These are phyloP conservation scores for Centropus bengalensis DNA, from an alignment of 2,113 vertebrate species.

Conservation along the genomic window DNA sequence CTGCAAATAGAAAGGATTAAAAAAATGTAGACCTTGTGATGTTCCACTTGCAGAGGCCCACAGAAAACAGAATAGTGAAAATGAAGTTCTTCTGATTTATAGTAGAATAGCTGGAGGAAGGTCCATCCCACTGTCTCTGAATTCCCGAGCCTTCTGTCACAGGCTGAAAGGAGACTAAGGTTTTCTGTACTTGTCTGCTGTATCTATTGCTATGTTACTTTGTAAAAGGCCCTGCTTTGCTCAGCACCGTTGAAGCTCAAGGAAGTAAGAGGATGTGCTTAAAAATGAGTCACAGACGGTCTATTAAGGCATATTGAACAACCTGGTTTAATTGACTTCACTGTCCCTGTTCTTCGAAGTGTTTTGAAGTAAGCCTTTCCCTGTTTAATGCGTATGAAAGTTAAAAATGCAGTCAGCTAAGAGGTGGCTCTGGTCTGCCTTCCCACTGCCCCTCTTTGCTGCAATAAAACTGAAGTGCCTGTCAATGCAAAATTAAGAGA, in stretches of 20 bases:
- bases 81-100: not conserved
- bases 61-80: not conserved
- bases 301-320: not conserved
- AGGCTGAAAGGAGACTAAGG: not conserved
- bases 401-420: not conserved
- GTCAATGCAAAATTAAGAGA: conserved; percentile 21
- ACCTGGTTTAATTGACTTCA: not conserved
- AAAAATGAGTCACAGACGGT: not conserved
- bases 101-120: not conserved
- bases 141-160: not conserved
- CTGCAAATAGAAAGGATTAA: not conserved
- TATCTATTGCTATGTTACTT: not conserved
- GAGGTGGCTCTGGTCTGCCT: not conserved
- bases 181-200: not conserved
- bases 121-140: not conserved
- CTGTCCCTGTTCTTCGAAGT: not conserved
- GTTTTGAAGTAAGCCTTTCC: not conserved
- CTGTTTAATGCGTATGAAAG: not conserved
- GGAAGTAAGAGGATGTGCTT: not conserved
- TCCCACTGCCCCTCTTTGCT: not conserved
- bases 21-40: not conserved
- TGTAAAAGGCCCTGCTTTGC: not conserved
- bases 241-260: not conserved
- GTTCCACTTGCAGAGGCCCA: not conserved
- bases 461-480: not conserved